Base-by-base conservation (phyloP, 2,797 vertebrate species). In the Euphonia xanthogaster region DNA sequence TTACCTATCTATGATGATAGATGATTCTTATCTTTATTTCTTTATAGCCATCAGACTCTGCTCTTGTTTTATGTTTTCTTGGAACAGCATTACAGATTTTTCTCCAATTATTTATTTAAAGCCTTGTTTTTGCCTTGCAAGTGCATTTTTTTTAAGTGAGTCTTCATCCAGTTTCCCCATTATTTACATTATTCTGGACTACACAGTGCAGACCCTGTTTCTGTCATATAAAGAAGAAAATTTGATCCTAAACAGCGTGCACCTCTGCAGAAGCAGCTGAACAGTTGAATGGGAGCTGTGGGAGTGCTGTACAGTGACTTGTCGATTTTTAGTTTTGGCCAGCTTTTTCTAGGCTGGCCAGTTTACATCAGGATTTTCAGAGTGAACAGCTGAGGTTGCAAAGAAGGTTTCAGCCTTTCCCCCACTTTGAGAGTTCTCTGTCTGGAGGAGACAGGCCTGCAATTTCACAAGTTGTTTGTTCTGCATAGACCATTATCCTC, bases 381-480 rank as follows among this genome's bases (percentile, higher is more conserved):
- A 67, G 60, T 86, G 84, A 90, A 25, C 23, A 88, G 39, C 70
- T 50, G 65, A 50, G 61, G 42, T 45, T 74, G 65, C 35, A 35
- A 50, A 90, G 80, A n/a, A 28, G 18, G 12, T 88, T 90, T 77
- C 35, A 44, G 2, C 42, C 12, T 24, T 70, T 76, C 14, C 10
- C 18, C 10, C 9, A 35, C 35, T 88, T 51, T 33, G 37, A 23
- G 40, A 15, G 37, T 57, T 24, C 30, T 33, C 54, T 74, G 33
- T 39, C 31, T 67, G 63, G 33, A 88, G 77, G 39, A 73, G 88
- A 28, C 22, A 33, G 51, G 31, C 62, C 22, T 67, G 45, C n/a
- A 22, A 16, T 76, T 88, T 90, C 55, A 73, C 83, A 67, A 63
- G 45, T 76, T 10, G 20, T 93, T 96, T 76, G 40, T 57, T 95